Evolutionary conservation across 2,113 vertebrate genomes (phyloP).

Genomic region (Daboia siamensis): DNA sequence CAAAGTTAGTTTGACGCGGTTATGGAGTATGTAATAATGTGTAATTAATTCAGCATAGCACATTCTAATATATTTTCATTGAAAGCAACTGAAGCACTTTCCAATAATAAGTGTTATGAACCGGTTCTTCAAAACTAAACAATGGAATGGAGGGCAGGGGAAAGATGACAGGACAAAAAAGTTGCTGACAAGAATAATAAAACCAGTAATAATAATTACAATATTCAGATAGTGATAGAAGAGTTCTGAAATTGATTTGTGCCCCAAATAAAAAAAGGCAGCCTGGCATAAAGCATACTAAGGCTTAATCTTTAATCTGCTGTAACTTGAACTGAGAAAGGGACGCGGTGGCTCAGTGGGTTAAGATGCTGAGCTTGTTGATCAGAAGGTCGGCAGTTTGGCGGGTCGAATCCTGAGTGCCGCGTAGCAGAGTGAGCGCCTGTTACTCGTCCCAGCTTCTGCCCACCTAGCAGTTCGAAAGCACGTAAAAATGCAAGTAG

Average conservation of each 20-base stretch:
- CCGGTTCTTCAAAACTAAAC: neutral
- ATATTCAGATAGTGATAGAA: neutral
- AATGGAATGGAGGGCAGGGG: too few relatives aligned
- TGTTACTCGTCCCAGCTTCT: too few relatives aligned
- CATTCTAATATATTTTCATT: neutral
- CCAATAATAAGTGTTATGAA: too few relatives aligned
- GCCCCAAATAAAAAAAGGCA: neutral
- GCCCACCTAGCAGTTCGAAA: too few relatives aligned
- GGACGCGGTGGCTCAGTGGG: too few relatives aligned
- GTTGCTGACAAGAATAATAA: neutral
- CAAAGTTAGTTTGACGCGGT: neutral
- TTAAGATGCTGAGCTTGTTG: too few relatives aligned
- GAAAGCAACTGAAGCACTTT: neutral
- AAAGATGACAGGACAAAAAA: neutral
- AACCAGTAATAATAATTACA: neutral
- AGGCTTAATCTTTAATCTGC: neutral
- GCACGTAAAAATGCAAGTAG: too few relatives aligned
- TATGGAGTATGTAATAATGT: neutral
- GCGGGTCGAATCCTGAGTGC: too few relatives aligned
- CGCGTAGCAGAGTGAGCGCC: too few relatives aligned
- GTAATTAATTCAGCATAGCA: neutral
- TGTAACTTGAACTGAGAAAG: neutral
- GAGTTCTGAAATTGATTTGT: neutral
- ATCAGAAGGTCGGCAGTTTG: too few relatives aligned
- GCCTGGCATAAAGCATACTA: neutral